These are phyloP conservation scores for Hymenopus coronatus DNA, from an alignment of 2,888 invertebrate species.

Conservation along the genomic window DNA sequence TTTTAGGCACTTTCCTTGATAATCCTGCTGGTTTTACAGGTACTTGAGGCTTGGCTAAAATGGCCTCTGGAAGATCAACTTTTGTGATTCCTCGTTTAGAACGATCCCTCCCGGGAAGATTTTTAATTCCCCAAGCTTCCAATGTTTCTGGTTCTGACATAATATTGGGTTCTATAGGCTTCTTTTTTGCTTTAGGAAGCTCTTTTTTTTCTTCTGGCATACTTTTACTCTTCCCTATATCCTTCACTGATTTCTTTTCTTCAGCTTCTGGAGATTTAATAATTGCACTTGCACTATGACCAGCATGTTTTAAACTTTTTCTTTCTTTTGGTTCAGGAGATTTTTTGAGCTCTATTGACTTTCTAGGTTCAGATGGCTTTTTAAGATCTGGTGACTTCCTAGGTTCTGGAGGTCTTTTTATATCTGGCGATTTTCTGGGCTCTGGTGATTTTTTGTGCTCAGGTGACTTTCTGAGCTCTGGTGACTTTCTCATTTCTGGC, in stretches of 20 bases:
- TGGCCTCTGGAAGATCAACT: not conserved
- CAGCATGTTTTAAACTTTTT: not conserved
- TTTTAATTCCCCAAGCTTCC: not conserved
- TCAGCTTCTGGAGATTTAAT: not conserved
- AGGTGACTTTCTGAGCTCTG: not conserved
- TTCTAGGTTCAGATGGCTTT: not conserved
- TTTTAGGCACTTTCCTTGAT: not conserved
- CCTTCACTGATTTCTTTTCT: not conserved
- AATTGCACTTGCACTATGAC: not conserved
- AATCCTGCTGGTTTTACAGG: conserved; percentile 42
- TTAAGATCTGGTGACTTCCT: not conserved
- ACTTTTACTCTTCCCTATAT: not conserved
- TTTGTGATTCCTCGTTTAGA: not conserved
- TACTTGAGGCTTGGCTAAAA: conserved; percentile 44
- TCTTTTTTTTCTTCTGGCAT: not conserved
- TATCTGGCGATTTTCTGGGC: not conserved
- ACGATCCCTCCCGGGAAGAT: not conserved
- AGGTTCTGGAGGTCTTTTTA: not conserved
- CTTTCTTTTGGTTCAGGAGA: not conserved
- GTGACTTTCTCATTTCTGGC: not conserved
- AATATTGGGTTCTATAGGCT: not conserved
- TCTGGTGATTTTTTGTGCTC: too few species aligned
- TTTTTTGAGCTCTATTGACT: not conserved
- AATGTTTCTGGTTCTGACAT: not conserved
- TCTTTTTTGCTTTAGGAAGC: not conserved